phyloP scores from a whole-genome alignment of 2,888 invertebrate genomes.

The Elgonia sp. region DNA sequence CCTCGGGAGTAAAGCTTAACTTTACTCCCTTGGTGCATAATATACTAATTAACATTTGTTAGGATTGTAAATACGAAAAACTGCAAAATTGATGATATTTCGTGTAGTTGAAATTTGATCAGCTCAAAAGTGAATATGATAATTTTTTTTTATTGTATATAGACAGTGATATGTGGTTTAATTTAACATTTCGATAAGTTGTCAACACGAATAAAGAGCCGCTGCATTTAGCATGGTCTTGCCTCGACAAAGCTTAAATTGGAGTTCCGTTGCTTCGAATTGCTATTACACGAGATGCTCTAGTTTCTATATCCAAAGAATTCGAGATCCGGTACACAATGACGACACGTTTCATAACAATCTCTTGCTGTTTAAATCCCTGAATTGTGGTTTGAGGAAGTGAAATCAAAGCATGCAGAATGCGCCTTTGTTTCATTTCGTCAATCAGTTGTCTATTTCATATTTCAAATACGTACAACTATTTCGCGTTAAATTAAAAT shows the following conservation, averaged over 20 bases:
- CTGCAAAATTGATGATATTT: too few relatives aligned
- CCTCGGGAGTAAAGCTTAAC: too few relatives aligned
- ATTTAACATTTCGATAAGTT: conserved; percentile 48
- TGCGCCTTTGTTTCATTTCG: conserved; percentile 49
- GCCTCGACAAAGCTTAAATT: conserved; percentile 52
- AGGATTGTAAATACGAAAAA: too few relatives aligned
- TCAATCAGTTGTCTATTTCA: conserved; percentile 32
- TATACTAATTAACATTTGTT: too few relatives aligned
- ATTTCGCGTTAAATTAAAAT: too few relatives aligned
- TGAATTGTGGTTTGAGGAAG: conserved; percentile 26
- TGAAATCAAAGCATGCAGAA: conserved; percentile 23
- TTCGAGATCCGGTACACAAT: conserved; percentile 44
- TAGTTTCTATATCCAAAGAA: conserved; percentile 53
- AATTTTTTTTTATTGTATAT: not conserved
- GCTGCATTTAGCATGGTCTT: conserved; percentile 22
- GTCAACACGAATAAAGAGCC: conserved; percentile 23
- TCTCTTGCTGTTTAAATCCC: conserved; percentile 44
- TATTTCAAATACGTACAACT: not conserved
- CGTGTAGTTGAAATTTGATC: too few relatives aligned
- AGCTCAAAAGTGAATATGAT: too few relatives aligned
- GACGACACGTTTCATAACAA: conserved; percentile 53
- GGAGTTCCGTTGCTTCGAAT: conserved; percentile 59
- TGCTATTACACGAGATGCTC: conserved; percentile 58
- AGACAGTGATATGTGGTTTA: not conserved
- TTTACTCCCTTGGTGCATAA: too few relatives aligned